Evolutionary conservation across 2,797 vertebrate genomes (phyloP).

Genomic region (Lutjanus argentimaculatus): DNA sequence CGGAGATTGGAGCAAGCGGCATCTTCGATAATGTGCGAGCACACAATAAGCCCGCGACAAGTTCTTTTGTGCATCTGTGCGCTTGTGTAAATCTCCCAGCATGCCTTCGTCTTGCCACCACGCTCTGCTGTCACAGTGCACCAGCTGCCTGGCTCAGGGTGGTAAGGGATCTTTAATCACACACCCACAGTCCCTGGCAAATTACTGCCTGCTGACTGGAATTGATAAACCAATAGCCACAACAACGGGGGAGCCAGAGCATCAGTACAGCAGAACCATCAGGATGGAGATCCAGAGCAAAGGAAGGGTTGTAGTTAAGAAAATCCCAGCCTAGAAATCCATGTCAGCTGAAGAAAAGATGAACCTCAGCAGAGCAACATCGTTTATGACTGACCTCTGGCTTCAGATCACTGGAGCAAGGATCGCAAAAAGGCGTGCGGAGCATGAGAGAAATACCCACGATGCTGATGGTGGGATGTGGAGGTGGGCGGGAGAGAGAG

Average conservation of each 20-base stretch:
- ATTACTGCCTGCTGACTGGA: constrained; percentile 70
- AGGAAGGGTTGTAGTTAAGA: background rate
- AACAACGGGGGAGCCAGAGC: constrained; percentile 48
- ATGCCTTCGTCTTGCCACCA: constrained; percentile 27
- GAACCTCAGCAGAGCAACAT: constrained; percentile 20
- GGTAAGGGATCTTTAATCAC: constrained; percentile 70
- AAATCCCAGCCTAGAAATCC: constrained; percentile 1
- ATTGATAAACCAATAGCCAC: constrained; percentile 71
- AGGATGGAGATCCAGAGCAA: constrained; percentile 12
- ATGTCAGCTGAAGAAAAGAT: constrained; percentile 36
- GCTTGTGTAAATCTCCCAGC: constrained; percentile 54
- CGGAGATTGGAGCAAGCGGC: constrained; percentile 18
- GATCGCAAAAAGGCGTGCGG: constrained; percentile 56
- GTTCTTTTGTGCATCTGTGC: constrained; percentile 39
- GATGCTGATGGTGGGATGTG: constrained; percentile 33
- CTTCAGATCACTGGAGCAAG: constrained; percentile 45
- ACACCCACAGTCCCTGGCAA: constrained; percentile 64
- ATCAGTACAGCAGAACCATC: constrained; percentile 16
- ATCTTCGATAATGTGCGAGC: constrained; percentile 1
- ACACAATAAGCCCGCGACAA: constrained; percentile 13
- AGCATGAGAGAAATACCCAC: constrained; percentile 52
- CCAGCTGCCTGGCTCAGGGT: constrained; percentile 61
- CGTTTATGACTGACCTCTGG: constrained; percentile 45
- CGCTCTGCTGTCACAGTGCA: constrained; percentile 45
- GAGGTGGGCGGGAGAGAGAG: constrained; percentile 28